These are phyloP conservation scores for Brachyptera risi DNA, from an alignment of 2,888 invertebrate genomes.

Conservation along the genomic window DNA sequence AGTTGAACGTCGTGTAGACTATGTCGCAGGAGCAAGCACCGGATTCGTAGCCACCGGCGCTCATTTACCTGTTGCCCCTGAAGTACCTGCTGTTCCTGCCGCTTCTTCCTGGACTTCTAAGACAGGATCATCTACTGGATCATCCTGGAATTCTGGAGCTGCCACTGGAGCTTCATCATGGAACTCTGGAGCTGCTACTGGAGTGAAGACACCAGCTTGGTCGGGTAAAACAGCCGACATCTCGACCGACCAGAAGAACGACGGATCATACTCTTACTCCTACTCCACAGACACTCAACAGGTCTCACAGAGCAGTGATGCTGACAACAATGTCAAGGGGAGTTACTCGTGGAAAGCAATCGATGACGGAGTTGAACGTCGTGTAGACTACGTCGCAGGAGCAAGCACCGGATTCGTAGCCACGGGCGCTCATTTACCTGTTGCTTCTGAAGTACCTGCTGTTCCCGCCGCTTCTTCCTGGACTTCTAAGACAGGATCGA, in stretches of 20 bases:
- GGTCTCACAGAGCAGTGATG: conserved; percentile 31
- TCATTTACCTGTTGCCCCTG: conserved; percentile 34
- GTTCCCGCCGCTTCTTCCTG: neutral
- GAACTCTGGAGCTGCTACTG: neutral
- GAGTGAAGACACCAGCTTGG: neutral
- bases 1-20: conserved; percentile 30
- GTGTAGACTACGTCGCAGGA: conserved; percentile 30
- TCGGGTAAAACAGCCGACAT: neutral
- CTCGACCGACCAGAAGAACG: neutral
- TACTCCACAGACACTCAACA: conserved; percentile 33
- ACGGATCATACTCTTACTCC: conserved; percentile 31
- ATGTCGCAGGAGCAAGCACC: conserved; percentile 34
- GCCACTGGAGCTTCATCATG: neutral
- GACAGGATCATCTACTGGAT: no score
- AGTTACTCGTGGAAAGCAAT: conserved; percentile 35
- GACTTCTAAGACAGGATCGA: no score
- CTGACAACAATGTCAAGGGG: conserved; percentile 35
- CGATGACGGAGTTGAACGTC: conserved; percentile 34
- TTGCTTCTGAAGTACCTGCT: conserved; percentile 28
- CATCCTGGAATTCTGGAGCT: neutral
- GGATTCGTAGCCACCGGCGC: conserved; percentile 36
- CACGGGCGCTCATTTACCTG: conserved; percentile 34
- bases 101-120: neutral
- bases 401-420: neutral
- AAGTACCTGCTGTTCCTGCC: neutral